Evolutionary conservation across 1,140 invertebrate species (phyloP), one percentile per base, ranked within the genome.

Genomic region (Anastrepha obliqua): DNA sequence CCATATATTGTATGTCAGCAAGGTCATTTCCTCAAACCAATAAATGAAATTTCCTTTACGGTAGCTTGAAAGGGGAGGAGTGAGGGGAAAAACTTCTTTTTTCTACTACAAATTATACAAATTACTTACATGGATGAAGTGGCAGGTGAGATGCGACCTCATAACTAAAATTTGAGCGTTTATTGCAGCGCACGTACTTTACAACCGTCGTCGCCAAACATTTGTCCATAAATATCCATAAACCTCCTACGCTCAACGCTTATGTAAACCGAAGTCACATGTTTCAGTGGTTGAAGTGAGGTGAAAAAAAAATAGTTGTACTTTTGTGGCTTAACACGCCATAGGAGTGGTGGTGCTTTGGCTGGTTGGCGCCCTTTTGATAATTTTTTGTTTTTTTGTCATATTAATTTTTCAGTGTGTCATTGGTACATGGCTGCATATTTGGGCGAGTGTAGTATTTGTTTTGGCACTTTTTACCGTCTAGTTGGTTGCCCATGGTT

Each of bases 141-240:
- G 74, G 74, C 74, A 81, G 74, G 74, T 81, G 74, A 81, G 20
- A n/a, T n/a, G 47, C 74, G 74, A 81, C 44, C 74, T 81, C 47
- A 81, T 51, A 81, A 81, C 44, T 58, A 81, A 81, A 55, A 81
- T 81, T 58, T 81, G 20, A 47, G 74, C 74, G 9, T 81, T 81
- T 81, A 55, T 44, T 74, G 70, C 70, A 44, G 9, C 44, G 70
- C 60, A 4, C 17, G 13, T 74, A n/a, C 29, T 47, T 51, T n/a
- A 47, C 44, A n/a, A 13, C 47, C 60, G 8, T 4, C 47, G 47
- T 11, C 74, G 20, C 44, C 44, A 29, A 55, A 55, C 9, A 13
- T 74, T 51, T 74, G 44, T 17, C 5, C n/a, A 67, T 9, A 29
- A 67, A 29, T 13, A 17, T 64, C 5, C 60, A 17, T 64, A 64